These are phyloP conservation scores for Sebastes nivosus DNA, from an alignment of 2,797 vertebrate genomes.

Conservation along the genomic window DNA sequence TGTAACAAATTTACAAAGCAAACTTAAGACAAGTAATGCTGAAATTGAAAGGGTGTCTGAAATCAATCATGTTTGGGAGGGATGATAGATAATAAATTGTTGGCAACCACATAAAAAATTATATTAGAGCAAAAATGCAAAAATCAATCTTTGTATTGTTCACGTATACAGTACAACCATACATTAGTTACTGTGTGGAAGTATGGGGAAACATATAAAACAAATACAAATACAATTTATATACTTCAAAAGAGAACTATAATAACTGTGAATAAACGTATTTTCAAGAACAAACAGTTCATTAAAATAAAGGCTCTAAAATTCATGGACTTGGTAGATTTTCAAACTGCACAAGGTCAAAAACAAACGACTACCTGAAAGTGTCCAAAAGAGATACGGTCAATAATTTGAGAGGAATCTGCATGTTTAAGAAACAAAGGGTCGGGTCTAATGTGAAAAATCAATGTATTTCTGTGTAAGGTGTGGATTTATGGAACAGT, in stretches of 20 bases:
- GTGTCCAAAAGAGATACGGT: background rate
- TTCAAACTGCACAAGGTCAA: background rate
- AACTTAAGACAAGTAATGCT: background rate
- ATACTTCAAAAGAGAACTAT: background rate
- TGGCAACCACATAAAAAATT: background rate
- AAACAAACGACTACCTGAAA: background rate
- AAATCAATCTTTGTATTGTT: background rate
- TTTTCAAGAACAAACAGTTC: background rate
- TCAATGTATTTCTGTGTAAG: no score
- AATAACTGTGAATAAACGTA: background rate
- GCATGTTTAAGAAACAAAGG: background rate
- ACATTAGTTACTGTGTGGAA: background rate
- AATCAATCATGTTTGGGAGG: background rate
- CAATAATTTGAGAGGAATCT: background rate
- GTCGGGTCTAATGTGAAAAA: no score
- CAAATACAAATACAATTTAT: background rate
- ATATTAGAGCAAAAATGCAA: background rate
- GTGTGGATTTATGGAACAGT: background rate
- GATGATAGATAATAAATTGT: background rate
- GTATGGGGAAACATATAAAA: background rate
- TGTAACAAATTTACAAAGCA: background rate
- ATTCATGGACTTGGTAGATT: background rate
- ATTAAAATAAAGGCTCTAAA: background rate
- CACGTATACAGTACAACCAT: background rate
- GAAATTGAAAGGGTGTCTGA: background rate